phyloP scores from a whole-genome alignment of 2,888 invertebrate genomes.

The Aplocera efformata region DNA sequence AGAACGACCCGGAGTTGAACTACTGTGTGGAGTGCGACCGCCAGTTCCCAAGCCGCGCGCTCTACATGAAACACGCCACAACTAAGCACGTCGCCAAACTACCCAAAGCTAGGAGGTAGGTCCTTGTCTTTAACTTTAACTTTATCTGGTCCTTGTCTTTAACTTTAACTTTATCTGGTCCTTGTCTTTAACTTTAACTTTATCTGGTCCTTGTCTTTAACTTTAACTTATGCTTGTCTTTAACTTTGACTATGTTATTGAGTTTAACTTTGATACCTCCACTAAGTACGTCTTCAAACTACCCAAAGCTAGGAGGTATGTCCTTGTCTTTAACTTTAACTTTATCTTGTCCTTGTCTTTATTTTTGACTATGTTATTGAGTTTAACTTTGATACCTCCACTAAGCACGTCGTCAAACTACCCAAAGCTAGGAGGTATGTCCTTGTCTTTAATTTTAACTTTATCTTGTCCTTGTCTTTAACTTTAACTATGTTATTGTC shows the following conservation, averaged over 20 bases:
- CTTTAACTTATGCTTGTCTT: too few relatives aligned
- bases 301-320: constrained; percentile 10
- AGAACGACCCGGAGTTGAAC: constrained; percentile 28
- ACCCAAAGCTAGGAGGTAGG: constrained; percentile 10
- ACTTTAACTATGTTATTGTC: not conserved
- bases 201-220: too few relatives aligned
- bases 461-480: too few relatives aligned
- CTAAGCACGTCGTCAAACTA: constrained; percentile 7
- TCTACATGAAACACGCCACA: constrained; percentile 28
- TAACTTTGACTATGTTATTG: too few relatives aligned
- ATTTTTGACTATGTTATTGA: not conserved
- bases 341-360: too few relatives aligned
- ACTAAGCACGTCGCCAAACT: constrained; percentile 14
- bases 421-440: constrained; percentile 12
- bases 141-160: too few relatives aligned
- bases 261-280: too few relatives aligned
- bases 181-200: not conserved
- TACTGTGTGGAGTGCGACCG: constrained; percentile 35
- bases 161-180: not conserved
- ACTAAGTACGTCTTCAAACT: constrained; percentile 13
- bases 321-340: too few relatives aligned
- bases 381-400: too few relatives aligned
- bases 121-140: too few relatives aligned
- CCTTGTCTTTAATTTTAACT: too few relatives aligned
- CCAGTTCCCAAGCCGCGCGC: constrained; percentile 25